Percentiles rank a stretch among this genome's conserved stretches.
These are phyloP conservation scores for Rhamnusium bicolor DNA, from an alignment of 2,888 invertebrate genomes.

Conservation along the genomic window DNA sequence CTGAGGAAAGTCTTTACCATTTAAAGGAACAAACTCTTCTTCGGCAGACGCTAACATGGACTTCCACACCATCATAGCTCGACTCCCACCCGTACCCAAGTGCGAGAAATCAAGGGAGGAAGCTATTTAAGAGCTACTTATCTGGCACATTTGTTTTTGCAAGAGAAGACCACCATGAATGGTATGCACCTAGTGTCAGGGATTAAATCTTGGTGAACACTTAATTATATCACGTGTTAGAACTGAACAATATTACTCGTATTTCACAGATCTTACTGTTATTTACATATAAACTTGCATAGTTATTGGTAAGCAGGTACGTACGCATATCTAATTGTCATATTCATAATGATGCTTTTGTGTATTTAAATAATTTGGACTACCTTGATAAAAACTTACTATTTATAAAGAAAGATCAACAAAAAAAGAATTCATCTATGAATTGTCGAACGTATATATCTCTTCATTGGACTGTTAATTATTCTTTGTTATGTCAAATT, in stretches of 20 bases:
- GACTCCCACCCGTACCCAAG: slow-evolving; percentile 16
- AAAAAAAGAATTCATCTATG: too few species aligned
- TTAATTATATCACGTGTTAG: slow-evolving; percentile 16
- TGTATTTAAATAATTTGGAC: too few species aligned
- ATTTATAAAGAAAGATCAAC: too few species aligned
- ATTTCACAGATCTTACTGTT: not conserved
- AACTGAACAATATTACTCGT: slow-evolving; percentile 18
- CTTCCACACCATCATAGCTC: slow-evolving; percentile 21
- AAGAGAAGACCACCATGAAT: slow-evolving; percentile 19
- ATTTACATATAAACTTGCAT: too few species aligned
- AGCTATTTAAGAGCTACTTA: slow-evolving; percentile 31
- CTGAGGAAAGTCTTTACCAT: not conserved
- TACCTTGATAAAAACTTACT: too few species aligned
- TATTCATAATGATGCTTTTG: too few species aligned
- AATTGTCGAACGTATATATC: too few species aligned
- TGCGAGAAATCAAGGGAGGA: slow-evolving; percentile 31
- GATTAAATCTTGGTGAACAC: slow-evolving; percentile 14
- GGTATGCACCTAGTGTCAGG: slow-evolving; percentile 10
- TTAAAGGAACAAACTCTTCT: not conserved
- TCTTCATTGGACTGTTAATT: too few species aligned
- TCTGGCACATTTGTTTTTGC: slow-evolving; percentile 31
- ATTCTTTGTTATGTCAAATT: too few species aligned
- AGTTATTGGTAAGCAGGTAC: not conserved
- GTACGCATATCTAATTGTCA: too few species aligned
- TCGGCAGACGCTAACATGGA: slow-evolving; percentile 4